Evolutionary conservation across 2,797 vertebrate genomes (phyloP), one percentile per base, ranked within the genome.

Genomic region (Schizopygopsis malacanthus): DNA sequence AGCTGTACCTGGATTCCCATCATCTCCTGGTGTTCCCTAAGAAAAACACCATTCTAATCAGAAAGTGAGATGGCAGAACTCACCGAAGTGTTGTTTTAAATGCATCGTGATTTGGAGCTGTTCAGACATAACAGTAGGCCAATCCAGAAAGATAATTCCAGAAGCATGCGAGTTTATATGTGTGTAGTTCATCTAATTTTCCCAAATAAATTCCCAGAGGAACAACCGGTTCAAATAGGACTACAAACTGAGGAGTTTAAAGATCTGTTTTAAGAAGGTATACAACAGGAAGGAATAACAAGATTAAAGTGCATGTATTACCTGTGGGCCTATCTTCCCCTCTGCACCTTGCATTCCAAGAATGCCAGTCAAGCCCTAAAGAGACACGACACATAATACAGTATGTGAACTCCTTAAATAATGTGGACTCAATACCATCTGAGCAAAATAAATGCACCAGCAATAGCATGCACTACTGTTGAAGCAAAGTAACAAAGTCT

Each of bases 291-390:
- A 39, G 33, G 16, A 39, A 67, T 16, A 41, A 13, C 43, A 37
- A 37, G 16, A 67, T 33, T 28, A 47, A 65, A 20, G 12, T 82
- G 6, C 8, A 47, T 70, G 6, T 81, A 92, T 89, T 91, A 99
- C 98, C 96, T 97, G 91, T 84, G 98, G 97, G 75, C 98, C 98
- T 87, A 93, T 95, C 87, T 99, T 99, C 89, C 98, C 98, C 91
- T 99, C 98, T 70, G 96, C 94, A 85, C 98, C 98, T 90, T 96
- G 95, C 78, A 96, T 92, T 37, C 98, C 98, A 77, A 97, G 94
- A 90, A 96, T 96, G 89, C 98, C 98, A 4, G 97, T 96, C 86
- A 99, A 94, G 89, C 98, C 98, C 98, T 99, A 89, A 8, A 85
- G 85, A 94, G 1, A 75, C 11, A 77, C 28, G 20, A 47, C 4